A percentile compares a stretch with the other conserved stretches of the same genome.
Evolutionary conservation across 2,797 vertebrate genomes (phyloP).

Genomic region (Acanthis flammea): DNA sequence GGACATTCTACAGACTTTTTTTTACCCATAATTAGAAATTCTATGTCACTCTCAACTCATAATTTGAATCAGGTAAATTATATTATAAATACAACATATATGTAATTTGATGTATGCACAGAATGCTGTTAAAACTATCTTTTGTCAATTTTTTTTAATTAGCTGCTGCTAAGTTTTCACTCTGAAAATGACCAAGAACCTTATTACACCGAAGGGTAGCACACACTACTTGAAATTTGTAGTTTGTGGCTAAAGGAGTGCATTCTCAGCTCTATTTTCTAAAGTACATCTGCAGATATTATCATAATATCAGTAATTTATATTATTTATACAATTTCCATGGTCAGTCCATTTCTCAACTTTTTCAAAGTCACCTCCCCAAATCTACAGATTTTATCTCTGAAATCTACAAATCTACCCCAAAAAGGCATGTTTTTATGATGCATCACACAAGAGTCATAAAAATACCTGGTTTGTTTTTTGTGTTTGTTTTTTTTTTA

Average conservation of each 20-base stretch:
- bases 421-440: fast-evolving
- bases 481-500: background rate
- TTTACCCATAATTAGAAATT: background rate
- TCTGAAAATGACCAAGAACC: background rate
- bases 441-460: background rate
- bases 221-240: background rate
- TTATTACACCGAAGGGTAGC: background rate
- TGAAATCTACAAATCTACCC: background rate
- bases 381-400: background rate
- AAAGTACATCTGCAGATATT: background rate
- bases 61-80: background rate
- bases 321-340: background rate
- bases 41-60: background rate
- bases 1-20: background rate
- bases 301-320: background rate
- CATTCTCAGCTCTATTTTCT: background rate
- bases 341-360: background rate
- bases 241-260: background rate
- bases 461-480: background rate
- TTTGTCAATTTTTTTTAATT: background rate
- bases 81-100: background rate
- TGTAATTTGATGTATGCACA: fast-evolving
- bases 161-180: background rate
- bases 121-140: background rate
- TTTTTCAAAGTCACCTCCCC: background rate